phyloP scores from a whole-genome alignment of 2,888 invertebrate species.

The Merodon equestris region DNA sequence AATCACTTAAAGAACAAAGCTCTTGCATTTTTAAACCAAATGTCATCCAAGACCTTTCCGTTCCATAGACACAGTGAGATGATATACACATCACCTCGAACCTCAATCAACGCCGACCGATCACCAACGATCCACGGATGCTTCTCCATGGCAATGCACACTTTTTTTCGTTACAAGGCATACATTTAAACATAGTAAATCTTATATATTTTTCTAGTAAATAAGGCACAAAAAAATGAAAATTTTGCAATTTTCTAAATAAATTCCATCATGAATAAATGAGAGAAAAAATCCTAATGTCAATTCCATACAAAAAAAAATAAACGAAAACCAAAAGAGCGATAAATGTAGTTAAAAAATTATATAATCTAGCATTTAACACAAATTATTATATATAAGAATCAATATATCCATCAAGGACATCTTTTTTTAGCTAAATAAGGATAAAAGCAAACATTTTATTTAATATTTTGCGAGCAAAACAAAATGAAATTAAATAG shows the following conservation, averaged over 20 bases:
- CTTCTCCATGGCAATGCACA: slow-evolving; percentile 21
- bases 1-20: too few species aligned
- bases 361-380: slow-evolving; percentile 16
- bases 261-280: slow-evolving; percentile 26
- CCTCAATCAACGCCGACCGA: too few species aligned
- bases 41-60: too few species aligned
- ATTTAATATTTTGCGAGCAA: slow-evolving; percentile 20
- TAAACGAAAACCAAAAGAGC: too few species aligned
- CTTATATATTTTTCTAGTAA: slow-evolving; percentile 31
- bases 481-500: slow-evolving; percentile 7
- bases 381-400: slow-evolving; percentile 10
- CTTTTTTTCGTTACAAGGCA: neutral
- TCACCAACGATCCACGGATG: neutral
- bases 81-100: too few species aligned
- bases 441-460: slow-evolving; percentile 14
- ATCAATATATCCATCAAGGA: slow-evolving; percentile 25
- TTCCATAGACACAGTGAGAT: too few species aligned
- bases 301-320: slow-evolving; percentile 59
- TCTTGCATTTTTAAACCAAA: too few species aligned
- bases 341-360: slow-evolving; percentile 56
- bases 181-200: neutral
- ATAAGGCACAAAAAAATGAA: slow-evolving; percentile 50
- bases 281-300: slow-evolving; percentile 59
- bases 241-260: slow-evolving; percentile 50
- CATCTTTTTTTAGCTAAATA: slow-evolving; percentile 14